Evolutionary conservation across 2,888 invertebrate species (phyloP).

Genomic region (Incurvaria masculella): DNA sequence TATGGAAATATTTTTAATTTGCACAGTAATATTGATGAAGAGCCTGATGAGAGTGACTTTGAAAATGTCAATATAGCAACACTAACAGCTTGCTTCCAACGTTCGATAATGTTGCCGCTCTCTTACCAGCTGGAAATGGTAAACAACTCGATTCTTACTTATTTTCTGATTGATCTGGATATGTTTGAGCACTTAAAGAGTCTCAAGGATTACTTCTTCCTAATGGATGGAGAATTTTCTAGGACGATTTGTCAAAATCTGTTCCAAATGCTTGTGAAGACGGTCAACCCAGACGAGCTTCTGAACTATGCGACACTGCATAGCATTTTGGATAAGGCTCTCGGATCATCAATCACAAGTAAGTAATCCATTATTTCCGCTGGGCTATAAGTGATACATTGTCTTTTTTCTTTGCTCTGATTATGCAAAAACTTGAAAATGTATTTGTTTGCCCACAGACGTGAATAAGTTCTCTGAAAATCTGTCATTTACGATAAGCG

Average conservation of each 20-base stretch:
- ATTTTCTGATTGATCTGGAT: constrained; percentile 63
- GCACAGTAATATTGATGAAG: constrained; percentile 23
- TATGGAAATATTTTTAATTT: constrained; percentile 38
- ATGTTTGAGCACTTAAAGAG: constrained; percentile 69
- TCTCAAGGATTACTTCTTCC: constrained; percentile 73
- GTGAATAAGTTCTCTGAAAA: constrained; percentile 59
- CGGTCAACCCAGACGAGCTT: constrained; percentile 61
- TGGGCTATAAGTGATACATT: no score
- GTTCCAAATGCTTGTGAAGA: constrained; percentile 64
- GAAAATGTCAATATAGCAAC: constrained; percentile 43
- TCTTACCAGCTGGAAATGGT: constrained; percentile 66
- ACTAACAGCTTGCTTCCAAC: constrained; percentile 59
- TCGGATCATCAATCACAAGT: constrained; percentile 65
- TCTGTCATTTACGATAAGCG: constrained; percentile 61
- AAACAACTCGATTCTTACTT: constrained; percentile 68
- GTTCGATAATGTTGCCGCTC: constrained; percentile 66
- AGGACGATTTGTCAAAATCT: constrained; percentile 67
- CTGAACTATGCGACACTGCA: constrained; percentile 68
- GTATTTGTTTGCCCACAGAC: constrained; percentile 28
- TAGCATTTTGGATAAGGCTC: constrained; percentile 64
- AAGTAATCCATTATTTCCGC: no score
- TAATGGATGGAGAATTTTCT: constrained; percentile 78
- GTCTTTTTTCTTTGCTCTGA: no score
- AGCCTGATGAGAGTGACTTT: constrained; percentile 29
- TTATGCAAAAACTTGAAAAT: no score